phyloP scores from a whole-genome alignment of 1,140 invertebrate genomes.

The Batillaria attramentaria region DNA sequence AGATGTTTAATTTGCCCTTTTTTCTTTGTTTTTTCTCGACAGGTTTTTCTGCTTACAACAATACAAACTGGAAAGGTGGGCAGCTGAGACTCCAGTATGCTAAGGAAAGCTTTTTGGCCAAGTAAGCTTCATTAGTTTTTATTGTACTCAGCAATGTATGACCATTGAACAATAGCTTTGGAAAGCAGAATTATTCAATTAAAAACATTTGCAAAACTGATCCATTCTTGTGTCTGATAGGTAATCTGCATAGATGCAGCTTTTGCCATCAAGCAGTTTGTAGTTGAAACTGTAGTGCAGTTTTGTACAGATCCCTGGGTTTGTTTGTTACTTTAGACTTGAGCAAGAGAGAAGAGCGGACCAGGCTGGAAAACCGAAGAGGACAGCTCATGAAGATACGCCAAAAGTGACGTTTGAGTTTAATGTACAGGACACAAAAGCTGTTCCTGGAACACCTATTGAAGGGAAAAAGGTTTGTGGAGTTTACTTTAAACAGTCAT shows the following conservation, averaged over 20 bases:
- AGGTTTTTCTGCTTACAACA: conserved; percentile 56
- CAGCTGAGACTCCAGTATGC: conserved; percentile 52
- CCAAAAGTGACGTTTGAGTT: neutral
- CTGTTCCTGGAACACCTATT: conserved; percentile 21
- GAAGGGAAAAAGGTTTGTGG: conserved; percentile 14
- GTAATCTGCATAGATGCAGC: too few species aligned
- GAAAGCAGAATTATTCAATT: neutral
- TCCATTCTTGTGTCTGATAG: too few species aligned
- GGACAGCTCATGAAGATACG: neutral
- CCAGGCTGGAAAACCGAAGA: neutral
- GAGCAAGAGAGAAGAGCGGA: conserved; percentile 10
- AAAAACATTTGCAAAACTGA: neutral
- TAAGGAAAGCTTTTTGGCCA: conserved; percentile 57
- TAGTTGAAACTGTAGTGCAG: neutral
- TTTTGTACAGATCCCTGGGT: neutral
- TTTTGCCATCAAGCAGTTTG: too few species aligned
- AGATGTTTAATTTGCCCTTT: neutral
- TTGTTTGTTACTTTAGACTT: neutral
- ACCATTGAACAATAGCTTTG: neutral
- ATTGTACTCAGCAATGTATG: neutral
- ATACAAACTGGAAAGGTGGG: conserved; percentile 56
- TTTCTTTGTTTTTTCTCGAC: conserved; percentile 4
- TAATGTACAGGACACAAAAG: neutral
- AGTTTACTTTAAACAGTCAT: neutral
- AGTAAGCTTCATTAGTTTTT: conserved; percentile 35